These are phyloP conservation scores for Drosophila gaucha DNA, from an alignment of 2,888 invertebrate species.

Conservation along the genomic window DNA sequence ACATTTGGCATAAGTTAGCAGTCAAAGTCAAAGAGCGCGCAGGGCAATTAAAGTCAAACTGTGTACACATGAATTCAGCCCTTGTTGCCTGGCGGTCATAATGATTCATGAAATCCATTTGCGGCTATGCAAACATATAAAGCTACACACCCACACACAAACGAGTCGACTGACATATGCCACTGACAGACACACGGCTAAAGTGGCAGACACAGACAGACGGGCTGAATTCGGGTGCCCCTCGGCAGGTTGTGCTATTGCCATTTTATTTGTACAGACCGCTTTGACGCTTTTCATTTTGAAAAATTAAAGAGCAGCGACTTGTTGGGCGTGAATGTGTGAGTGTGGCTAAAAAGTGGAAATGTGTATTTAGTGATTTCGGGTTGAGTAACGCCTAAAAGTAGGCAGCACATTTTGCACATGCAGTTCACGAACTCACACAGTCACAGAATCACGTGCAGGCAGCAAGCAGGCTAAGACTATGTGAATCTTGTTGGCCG, in stretches of 20 bases:
- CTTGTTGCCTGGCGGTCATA: constrained; percentile 44
- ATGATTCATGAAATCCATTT: constrained; percentile 63
- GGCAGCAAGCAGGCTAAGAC: constrained; percentile 21
- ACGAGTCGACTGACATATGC: too few species aligned
- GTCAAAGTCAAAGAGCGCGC: constrained; percentile 18
- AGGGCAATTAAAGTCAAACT: constrained; percentile 59
- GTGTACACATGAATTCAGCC: constrained; percentile 46
- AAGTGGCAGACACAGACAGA: neutral
- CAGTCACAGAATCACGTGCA: constrained; percentile 17
- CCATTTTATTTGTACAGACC: constrained; percentile 32
- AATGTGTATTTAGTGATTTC: constrained; percentile 4
- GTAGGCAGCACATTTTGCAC: constrained; percentile 45
- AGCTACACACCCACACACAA: constrained; percentile 17
- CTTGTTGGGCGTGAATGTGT: neutral
- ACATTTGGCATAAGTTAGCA: constrained; percentile 38
- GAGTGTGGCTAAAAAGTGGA: neutral
- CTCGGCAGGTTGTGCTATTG: constrained; percentile 40
- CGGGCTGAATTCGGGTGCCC: constrained; percentile 8
- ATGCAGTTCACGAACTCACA: constrained; percentile 40
- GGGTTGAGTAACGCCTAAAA: constrained; percentile 30
- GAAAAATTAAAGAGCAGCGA: constrained; percentile 48
- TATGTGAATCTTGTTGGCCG: constrained; percentile 20
- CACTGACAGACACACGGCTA: constrained; percentile 1
- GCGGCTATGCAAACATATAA: constrained; percentile 52
- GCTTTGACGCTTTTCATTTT: constrained; percentile 57